phyloP scores from a whole-genome alignment of 2,113 vertebrate genomes.

The Platichthys stellatus region DNA sequence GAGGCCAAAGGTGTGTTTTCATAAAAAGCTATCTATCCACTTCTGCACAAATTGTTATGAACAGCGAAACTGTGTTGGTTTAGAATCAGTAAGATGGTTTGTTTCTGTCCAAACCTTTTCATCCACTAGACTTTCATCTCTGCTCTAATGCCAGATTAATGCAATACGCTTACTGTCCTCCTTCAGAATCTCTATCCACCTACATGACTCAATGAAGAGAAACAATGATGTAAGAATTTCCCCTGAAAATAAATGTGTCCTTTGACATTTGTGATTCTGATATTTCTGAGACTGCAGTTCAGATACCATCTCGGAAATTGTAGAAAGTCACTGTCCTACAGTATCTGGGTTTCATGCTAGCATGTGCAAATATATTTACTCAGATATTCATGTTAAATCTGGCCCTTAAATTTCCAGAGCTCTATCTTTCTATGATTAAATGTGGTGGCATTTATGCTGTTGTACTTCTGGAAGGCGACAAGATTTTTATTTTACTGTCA shows the following conservation, averaged over 20 bases:
- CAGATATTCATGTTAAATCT: not conserved
- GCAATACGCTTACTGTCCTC: constrained; percentile 25
- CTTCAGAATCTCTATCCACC: constrained; percentile 30
- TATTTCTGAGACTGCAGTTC: not conserved
- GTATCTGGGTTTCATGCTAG: not conserved
- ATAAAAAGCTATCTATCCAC: constrained; percentile 51
- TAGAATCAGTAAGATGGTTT: constrained; percentile 37
- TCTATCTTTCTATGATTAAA: not conserved
- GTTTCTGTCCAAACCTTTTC: constrained; percentile 45
- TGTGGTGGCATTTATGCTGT: not conserved
- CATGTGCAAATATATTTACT: constrained; percentile 9
- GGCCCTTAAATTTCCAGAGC: not conserved
- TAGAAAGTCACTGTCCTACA: not conserved
- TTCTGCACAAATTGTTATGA: constrained; percentile 54
- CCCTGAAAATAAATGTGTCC: constrained; percentile 32
- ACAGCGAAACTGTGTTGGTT: constrained; percentile 35
- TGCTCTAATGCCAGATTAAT: constrained; percentile 47
- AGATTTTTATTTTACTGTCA: not conserved
- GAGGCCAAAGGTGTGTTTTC: constrained; percentile 62
- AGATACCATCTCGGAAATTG: not conserved
- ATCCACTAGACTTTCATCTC: constrained; percentile 47
- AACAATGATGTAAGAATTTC: constrained; percentile 3
- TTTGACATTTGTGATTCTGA: constrained; percentile 24
- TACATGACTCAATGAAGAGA: constrained; percentile 19
- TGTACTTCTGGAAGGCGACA: not conserved